phyloP scores from a whole-genome alignment of 2,797 vertebrate species.

The Lutjanus argentimaculatus region DNA sequence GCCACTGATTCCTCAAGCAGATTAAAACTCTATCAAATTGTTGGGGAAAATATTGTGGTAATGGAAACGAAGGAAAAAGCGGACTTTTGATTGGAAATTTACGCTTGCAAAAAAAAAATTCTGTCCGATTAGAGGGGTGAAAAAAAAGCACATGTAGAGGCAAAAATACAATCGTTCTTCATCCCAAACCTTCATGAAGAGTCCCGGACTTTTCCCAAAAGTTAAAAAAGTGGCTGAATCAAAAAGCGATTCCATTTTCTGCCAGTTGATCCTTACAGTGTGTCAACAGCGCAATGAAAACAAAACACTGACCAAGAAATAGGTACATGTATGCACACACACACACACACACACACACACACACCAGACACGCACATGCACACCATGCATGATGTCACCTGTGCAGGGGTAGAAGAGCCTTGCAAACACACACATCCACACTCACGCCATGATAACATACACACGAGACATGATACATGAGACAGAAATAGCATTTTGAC shows the following conservation, averaged over 20 bases:
- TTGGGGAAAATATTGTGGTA: neutral
- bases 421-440: slow-evolving; percentile 44
- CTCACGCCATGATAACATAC: slow-evolving; percentile 57
- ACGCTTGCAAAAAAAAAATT: neutral
- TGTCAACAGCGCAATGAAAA: slow-evolving; percentile 72
- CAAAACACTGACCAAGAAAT: slow-evolving; percentile 74
- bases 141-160: neutral
- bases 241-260: neutral
- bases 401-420: slow-evolving; percentile 49
- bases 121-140: neutral
- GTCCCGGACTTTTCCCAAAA: neutral
- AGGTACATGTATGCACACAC: slow-evolving; percentile 63
- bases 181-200: neutral
- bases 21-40: neutral
- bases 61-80: neutral
- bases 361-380: slow-evolving; percentile 17
- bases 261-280: slow-evolving; percentile 29
- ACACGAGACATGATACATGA: slow-evolving; percentile 68
- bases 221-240: neutral
- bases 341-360: neutral
- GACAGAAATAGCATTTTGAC: slow-evolving; percentile 80
- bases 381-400: slow-evolving; percentile 75
- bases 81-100: neutral
- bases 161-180: neutral
- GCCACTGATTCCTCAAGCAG: neutral